These are phyloP conservation scores for Parus major DNA, from an alignment of 2,113 vertebrate genomes.

Conservation along the genomic window DNA sequence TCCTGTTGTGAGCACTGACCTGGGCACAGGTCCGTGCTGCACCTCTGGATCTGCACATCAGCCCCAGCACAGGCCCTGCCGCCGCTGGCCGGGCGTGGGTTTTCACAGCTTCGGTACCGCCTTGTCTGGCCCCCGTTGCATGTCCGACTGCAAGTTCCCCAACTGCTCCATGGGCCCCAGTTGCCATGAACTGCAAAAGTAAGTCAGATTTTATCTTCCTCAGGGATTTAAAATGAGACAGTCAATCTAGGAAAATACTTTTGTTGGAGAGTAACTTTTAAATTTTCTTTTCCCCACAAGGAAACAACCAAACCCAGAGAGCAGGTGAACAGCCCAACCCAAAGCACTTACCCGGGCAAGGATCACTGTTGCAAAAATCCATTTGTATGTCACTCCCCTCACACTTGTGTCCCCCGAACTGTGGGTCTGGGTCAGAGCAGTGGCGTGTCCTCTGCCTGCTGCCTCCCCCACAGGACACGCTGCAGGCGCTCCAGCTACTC, in stretches of 20 bases:
- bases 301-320: not conserved
- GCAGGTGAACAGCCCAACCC: rapidly evolving
- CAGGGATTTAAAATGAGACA: not conserved
- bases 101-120: constrained; percentile 89
- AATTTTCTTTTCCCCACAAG: not conserved
- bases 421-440: constrained; percentile 86
- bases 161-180: constrained; percentile 91
- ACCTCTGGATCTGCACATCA: constrained; percentile 89
- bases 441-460: constrained; percentile 84
- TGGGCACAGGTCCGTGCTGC: constrained; percentile 80
- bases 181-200: constrained; percentile 83
- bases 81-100: constrained; percentile 83
- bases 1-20: constrained; percentile 68
- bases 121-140: constrained; percentile 89
- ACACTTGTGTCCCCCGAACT: constrained; percentile 85
- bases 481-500: constrained; percentile 90
- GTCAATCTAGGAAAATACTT: not conserved
- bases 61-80: constrained; percentile 89
- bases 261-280: not conserved
- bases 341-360: constrained; percentile 87
- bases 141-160: constrained; percentile 90
- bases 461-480: constrained; percentile 91
- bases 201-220: not conserved
- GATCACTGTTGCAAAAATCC: constrained; percentile 93
- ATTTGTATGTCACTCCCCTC: constrained; percentile 87